These are phyloP conservation scores for Stenchaetothrips biformis DNA, from an alignment of 2,888 invertebrate genomes.

Conservation along the genomic window DNA sequence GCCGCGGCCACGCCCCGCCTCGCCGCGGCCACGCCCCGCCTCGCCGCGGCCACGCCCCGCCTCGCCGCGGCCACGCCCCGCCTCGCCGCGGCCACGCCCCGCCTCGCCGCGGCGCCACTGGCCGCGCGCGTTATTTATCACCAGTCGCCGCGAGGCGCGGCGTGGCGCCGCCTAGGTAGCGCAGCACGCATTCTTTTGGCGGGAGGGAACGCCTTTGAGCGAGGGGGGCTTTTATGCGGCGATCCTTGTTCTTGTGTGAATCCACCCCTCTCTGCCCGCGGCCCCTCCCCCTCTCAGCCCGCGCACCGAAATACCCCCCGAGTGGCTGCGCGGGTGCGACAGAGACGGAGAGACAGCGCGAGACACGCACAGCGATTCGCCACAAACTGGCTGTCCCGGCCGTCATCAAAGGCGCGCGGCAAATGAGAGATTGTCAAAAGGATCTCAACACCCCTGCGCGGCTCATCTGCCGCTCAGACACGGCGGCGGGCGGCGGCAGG, in stretches of 20 bases:
- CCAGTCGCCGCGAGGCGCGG: too few species aligned
- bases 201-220: too few species aligned
- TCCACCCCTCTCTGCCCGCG: too few species aligned
- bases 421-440: conserved; percentile 24
- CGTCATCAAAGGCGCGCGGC: not conserved
- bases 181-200: too few species aligned
- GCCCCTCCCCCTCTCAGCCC: too few species aligned
- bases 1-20: not conserved
- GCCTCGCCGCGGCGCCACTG: not conserved
- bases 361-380: too few species aligned
- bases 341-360: not conserved
- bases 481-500: not conserved
- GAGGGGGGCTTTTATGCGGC: too few species aligned
- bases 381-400: not conserved
- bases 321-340: not conserved
- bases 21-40: not conserved
- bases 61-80: not conserved
- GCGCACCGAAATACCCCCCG: too few species aligned
- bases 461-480: not conserved
- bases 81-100: not conserved
- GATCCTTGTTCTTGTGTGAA: too few species aligned
- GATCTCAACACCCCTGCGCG: not conserved
- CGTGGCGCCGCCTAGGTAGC: too few species aligned
- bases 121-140: too few species aligned
- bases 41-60: not conserved